Conservation (phyloP, 1,140 invertebrate genomes). For the Neodiprion virginianus region DNA sequence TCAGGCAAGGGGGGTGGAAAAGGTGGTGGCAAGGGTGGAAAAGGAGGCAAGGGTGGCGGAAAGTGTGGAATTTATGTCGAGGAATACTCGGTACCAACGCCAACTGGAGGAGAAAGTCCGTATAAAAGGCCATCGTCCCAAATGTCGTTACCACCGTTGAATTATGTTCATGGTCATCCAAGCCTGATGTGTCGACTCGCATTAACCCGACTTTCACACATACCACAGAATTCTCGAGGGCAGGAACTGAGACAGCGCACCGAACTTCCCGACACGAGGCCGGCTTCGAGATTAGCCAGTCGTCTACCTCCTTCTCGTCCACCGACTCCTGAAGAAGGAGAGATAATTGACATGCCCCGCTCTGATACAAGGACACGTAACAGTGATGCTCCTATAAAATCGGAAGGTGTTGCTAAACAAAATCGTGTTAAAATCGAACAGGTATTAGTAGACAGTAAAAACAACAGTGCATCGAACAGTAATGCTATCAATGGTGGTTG, state of each 20-base stretch:
- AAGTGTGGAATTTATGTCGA: slow-evolving; percentile 62
- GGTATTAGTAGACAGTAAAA: neutral
- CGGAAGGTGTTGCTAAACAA: neutral
- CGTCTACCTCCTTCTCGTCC: slow-evolving; percentile 34
- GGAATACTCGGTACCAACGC: slow-evolving; percentile 53
- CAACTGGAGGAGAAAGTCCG: slow-evolving; percentile 56
- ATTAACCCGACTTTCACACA: slow-evolving; percentile 48
- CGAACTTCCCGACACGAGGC: slow-evolving; percentile 67
- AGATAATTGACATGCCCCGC: slow-evolving; percentile 46
- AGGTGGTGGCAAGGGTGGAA: slow-evolving; percentile 66
- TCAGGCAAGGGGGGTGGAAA: slow-evolving; percentile 67
- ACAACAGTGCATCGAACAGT: slow-evolving; percentile 19
- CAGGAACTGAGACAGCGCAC: slow-evolving; percentile 61
- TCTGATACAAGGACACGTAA: slow-evolving; percentile 33
- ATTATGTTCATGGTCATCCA: slow-evolving; percentile 47
- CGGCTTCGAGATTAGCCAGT: slow-evolving; percentile 41
- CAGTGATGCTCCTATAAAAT: neutral
- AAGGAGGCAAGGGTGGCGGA: slow-evolving; percentile 68
- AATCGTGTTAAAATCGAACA: neutral
- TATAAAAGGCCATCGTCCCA: slow-evolving; percentile 55
- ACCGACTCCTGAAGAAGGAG: slow-evolving; percentile 49
- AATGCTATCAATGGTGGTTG: slow-evolving; percentile 28
- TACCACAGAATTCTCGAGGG: slow-evolving; percentile 48
- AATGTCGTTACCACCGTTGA: slow-evolving; percentile 42
- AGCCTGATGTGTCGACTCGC: slow-evolving; percentile 57